Base-by-base conservation (phyloP, 2,113 vertebrate species). In the Melanocharis versteri region DNA sequence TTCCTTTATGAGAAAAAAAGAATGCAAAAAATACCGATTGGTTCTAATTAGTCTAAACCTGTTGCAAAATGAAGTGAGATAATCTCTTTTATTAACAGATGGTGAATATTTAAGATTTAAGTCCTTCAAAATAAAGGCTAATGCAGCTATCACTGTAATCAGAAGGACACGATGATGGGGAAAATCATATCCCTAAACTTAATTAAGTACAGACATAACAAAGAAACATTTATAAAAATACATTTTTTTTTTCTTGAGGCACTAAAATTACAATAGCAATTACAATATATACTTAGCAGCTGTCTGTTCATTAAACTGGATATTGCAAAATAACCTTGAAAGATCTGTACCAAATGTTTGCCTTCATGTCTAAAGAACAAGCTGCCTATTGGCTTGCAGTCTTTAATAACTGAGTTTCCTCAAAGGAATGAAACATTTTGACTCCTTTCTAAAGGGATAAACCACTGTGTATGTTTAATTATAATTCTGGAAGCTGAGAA, bases 141-240 rank as follows among this genome's bases (percentile, higher is more conserved):
- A 92, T 50, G 53, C 60, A 95, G 31, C 24, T 89, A 75, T 95
- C 30, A 10, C 6, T 83, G 69, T 85, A 97, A 96, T 93, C 94
- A 96, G 90, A 97, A 96, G 44, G 89, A 91, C 42, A 76, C 86
- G 94, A 91, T 75, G 83, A 96, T 37, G 33, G 76, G 50, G 44
- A 78, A 91, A 93, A 71, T 56, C 71, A 85, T 65, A 87, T 88
- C 54, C 4, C 18, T 61, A 71, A 73, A 91, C 81, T 72, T 85
- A 87, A 97, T 96, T 96, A 95, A 96, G 88, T 50, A 40, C 33
- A 97, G 86, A 91, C 45, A 65, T 92, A 96, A 95, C 69, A 95
- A 94, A 95, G 92, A 73, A 89, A 45, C 17, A 3, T 77, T 96
- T 91, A 83, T 84, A 83, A 76, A 92, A 94, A 91, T 64, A 71